Evolutionary conservation across 2,797 vertebrate species (phyloP).

Genomic region (Paratrypauchen microcephalus): DNA sequence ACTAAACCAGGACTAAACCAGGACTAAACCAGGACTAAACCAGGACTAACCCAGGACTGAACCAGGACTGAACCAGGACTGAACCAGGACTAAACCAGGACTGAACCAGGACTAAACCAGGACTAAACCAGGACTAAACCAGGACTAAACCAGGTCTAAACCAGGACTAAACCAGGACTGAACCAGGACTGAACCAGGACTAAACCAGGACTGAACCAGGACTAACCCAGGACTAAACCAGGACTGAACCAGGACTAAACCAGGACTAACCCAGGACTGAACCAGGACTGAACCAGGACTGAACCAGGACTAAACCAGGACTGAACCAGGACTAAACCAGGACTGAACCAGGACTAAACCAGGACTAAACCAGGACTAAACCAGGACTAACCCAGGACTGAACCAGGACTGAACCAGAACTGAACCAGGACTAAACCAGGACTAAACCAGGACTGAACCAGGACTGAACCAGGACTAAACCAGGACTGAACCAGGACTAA

Average conservation of each 20-base stretch:
- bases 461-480: not conserved
- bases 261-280: not conserved
- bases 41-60: not conserved
- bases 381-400: not conserved
- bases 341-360: not conserved
- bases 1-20: not conserved
- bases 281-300: no score
- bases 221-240: not conserved
- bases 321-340: not conserved
- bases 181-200: not conserved
- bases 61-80: not conserved
- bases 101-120: not conserved
- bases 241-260: not conserved
- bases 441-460: not conserved
- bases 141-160: not conserved
- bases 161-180: not conserved
- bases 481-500: not conserved
- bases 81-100: no score
- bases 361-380: not conserved
- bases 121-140: not conserved
- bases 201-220: not conserved
- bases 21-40: not conserved
- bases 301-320: not conserved
- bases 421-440: no score
- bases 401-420: no score